Conservation (phyloP, 1,140 invertebrate genomes). For the Drosophila pallidifrons region DNA sequence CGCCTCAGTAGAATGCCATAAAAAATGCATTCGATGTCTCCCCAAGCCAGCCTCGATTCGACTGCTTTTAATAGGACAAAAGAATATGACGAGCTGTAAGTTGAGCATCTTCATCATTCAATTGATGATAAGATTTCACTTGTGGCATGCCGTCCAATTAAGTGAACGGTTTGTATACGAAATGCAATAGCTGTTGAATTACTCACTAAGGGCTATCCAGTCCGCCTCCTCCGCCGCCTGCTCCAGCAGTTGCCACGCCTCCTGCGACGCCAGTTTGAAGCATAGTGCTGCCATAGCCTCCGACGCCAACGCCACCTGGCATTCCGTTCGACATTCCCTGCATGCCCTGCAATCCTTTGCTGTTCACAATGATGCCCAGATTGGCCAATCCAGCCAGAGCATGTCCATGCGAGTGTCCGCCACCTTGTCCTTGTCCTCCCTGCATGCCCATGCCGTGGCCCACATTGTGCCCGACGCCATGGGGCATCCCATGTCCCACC, state of each 20-base stretch:
- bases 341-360: constrained; percentile 49
- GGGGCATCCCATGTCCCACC: background rate
- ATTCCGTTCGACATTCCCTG: constrained; percentile 25
- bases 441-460: too few relatives aligned
- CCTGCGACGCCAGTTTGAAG: constrained; percentile 26
- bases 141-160: constrained; percentile 57
- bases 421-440: constrained; percentile 21
- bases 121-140: constrained; percentile 75
- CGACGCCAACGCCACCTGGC: constrained; percentile 16
- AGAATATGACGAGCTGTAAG: constrained; percentile 66
- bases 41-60: background rate
- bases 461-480: too few relatives aligned
- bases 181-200: constrained; percentile 43
- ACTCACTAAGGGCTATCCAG: constrained; percentile 75
- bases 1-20: constrained; percentile 35
- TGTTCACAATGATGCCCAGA: constrained; percentile 70
- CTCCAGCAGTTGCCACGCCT: constrained; percentile 23
- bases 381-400: constrained; percentile 70
- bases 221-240: constrained; percentile 28
- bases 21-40: constrained; percentile 11
- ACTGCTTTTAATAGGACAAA: constrained; percentile 56
- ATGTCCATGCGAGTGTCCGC: constrained; percentile 71
- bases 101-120: constrained; percentile 71
- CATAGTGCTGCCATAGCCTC: constrained; percentile 64
- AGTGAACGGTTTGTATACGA: constrained; percentile 25